Evolutionary conservation across 2,888 invertebrate species (phyloP), one percentile per base, ranked within the genome.

Genomic region (Archips crataeganus): DNA sequence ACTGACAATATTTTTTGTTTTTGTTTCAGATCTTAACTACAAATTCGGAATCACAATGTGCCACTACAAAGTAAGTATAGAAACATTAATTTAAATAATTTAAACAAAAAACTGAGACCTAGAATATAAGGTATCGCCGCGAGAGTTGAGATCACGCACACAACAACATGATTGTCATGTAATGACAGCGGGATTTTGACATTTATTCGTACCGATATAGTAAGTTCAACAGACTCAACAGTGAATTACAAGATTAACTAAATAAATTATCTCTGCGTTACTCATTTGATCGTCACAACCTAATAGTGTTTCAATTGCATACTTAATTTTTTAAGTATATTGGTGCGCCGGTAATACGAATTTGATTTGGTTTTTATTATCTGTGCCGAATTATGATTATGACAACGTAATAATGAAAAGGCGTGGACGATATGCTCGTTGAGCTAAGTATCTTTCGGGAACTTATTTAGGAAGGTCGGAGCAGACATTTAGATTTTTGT

Each of bases 331-430:
- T 15, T 36, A 39, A 13, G 42, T 63, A 49, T 64, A 36, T 23
- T 68, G 32, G 11, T 45, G n/a, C 39, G n/a, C 39, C 23, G 49
- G 75, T 74, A 70, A 75, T 74, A 67, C 47, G 51, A 67, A 64
- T 73, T 75, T 75, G 75, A 75, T 75, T 64, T 60, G 47, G 64
- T 74, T 66, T 74, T 75, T 67, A 75, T 75, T 73, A 70, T 60
- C 36, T 63, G 60, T 75, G 23, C 42, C 59, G 62, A 74, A 75
- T 75, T 62, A 1, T 57, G 57, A 73, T 73, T 63, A 68, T 39
- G 15, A 34, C 61, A 62, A 72, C 62, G 57, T 68, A 15, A 63
- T 39, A 39, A 39, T 5, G 6, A 47, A 68, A 54, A 68, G 68
- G 57, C 57, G 63, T 57, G 57, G 67, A 32, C 23, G 34, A 59